Conservation (phyloP, 2,113 vertebrate genomes). For the Corynorhinus townsendii region DNA sequence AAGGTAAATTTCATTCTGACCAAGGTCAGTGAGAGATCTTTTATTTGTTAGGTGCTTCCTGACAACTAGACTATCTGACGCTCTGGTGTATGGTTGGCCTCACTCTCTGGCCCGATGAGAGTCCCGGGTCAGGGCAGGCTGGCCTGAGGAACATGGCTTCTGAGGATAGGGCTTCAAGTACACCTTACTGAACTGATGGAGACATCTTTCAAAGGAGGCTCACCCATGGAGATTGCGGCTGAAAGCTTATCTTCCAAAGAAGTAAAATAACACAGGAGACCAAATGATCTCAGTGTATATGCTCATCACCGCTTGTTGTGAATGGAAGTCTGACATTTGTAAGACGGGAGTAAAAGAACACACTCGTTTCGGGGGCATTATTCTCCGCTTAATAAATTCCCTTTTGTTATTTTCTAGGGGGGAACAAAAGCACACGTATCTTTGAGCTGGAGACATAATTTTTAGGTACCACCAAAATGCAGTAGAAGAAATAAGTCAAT, state of each 20-base stretch:
- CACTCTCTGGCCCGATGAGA: background rate
- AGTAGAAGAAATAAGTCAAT: background rate
- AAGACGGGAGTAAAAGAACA: background rate
- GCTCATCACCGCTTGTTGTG: background rate
- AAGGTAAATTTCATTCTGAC: background rate
- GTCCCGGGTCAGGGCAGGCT: background rate
- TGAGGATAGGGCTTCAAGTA: background rate
- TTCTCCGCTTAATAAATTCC: background rate
- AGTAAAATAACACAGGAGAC: background rate
- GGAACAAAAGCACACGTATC: background rate
- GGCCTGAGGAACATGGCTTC: background rate
- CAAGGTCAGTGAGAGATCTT: background rate
- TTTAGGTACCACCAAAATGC: conserved; percentile 11
- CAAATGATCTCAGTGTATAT: background rate
- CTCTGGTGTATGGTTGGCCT: background rate
- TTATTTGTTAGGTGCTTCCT: background rate
- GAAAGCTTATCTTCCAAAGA: background rate
- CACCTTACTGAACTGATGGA: background rate
- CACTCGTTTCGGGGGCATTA: background rate
- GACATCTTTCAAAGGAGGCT: background rate
- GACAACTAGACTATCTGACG: background rate
- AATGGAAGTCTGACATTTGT: background rate
- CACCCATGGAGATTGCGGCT: background rate
- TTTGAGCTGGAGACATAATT: background rate
- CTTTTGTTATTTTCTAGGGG: background rate